phyloP scores from a whole-genome alignment of 2,888 invertebrate species.

The Drosophila affinis region DNA sequence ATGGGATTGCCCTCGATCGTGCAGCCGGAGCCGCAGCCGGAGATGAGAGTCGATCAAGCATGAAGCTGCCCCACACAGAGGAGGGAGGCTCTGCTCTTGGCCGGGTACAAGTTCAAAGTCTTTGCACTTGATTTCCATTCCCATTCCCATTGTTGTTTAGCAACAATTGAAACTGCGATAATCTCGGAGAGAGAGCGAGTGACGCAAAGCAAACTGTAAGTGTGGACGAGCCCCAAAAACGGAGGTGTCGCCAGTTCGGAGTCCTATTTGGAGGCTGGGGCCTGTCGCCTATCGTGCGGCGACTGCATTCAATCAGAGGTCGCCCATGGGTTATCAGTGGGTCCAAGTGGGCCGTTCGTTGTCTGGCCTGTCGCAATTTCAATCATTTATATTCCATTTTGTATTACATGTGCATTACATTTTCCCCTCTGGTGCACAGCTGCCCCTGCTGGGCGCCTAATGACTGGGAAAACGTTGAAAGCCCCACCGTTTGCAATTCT shows the following conservation, averaged over 20 bases:
- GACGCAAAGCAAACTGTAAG: constrained; percentile 16
- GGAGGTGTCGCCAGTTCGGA: constrained; percentile 3
- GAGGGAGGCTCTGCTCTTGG: constrained; percentile 13
- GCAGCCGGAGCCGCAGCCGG: constrained; percentile 3
- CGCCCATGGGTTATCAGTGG: constrained; percentile 25
- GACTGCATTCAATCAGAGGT: constrained; percentile 25
- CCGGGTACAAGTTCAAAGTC: constrained; percentile 58
- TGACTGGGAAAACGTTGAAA: constrained; percentile 53
- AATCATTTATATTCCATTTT: constrained; percentile 32
- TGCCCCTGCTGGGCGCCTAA: constrained; percentile 48
- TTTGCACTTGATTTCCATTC: constrained; percentile 9
- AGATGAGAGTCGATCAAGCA: constrained; percentile 38
- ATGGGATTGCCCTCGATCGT: constrained; percentile 26
- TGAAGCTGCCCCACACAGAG: constrained; percentile 18
- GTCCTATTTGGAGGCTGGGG: neutral
- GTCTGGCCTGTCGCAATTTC: constrained; percentile 29
- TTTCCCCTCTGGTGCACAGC: constrained; percentile 47
- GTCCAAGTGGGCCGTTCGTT: constrained; percentile 32
- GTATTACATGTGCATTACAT: constrained; percentile 6
- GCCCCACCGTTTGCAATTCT: constrained; percentile 29
- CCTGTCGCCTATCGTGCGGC: neutral
- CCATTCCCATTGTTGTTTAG: constrained; percentile 15
- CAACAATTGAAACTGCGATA: constrained; percentile 9
- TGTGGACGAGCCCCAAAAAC: constrained; percentile 38
- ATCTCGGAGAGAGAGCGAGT: constrained; percentile 6